Conservation (phyloP, 2,888 invertebrate genomes). For the Brachyptera risi region DNA sequence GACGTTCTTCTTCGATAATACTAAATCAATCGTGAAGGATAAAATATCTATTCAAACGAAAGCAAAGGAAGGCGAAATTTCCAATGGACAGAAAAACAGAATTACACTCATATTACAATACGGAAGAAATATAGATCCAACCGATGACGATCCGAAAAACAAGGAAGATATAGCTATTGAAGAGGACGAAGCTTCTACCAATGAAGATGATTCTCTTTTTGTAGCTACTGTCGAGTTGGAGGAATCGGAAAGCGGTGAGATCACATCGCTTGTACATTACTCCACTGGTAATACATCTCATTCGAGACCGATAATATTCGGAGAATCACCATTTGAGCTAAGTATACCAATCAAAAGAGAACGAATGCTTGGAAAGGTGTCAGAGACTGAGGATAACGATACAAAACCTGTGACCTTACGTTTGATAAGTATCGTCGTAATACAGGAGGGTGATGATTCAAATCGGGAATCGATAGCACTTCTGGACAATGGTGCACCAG, state of each 20-base stretch:
- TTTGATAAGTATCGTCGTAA: not conserved
- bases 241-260: not conserved
- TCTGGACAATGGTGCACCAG: not conserved
- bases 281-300: not conserved
- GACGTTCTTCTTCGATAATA: not conserved
- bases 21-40: not conserved
- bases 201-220: not conserved
- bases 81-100: too few species aligned
- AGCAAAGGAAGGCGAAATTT: not conserved
- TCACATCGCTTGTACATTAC: too few species aligned
- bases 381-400: too few species aligned
- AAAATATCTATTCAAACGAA: not conserved
- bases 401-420: too few species aligned
- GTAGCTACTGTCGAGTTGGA: not conserved
- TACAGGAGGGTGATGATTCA: not conserved
- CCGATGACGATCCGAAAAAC: too few species aligned
- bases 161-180: too few species aligned
- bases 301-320: not conserved
- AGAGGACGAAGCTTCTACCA: too few species aligned
- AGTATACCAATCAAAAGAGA: not conserved
- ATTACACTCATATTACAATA: too few species aligned
- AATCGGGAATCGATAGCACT: not conserved
- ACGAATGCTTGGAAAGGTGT: not conserved
- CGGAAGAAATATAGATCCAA: too few species aligned
- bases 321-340: not conserved